Conservation (phyloP, 2,888 invertebrate species). For the Leptinotarsa juncta region DNA sequence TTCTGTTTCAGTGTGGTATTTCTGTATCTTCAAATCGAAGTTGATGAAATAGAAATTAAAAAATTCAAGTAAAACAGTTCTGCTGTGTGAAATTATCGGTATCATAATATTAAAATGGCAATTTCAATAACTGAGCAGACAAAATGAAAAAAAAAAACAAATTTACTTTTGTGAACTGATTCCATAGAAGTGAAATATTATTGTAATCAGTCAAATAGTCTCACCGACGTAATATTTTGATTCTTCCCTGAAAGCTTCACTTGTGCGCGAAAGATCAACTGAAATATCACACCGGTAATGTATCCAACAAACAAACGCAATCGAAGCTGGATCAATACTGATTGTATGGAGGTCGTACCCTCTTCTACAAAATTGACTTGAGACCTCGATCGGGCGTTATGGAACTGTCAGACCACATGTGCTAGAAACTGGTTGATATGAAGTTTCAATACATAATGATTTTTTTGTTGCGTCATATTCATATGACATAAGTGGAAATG, state of each 20-base stretch:
- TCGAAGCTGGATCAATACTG: constrained; percentile 50
- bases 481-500: constrained; percentile 24
- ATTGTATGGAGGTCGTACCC: constrained; percentile 50
- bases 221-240: neutral
- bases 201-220: neutral
- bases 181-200: neutral
- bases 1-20: too few species aligned
- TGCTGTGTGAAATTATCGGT: too few species aligned
- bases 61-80: too few species aligned
- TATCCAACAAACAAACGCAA: constrained; percentile 39
- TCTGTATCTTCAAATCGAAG: too few species aligned
- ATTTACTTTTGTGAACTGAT: too few species aligned
- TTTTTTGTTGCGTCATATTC: constrained; percentile 24
- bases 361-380: constrained; percentile 49
- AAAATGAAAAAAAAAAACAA: too few species aligned
- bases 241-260: neutral
- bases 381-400: constrained; percentile 46
- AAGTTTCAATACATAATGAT: constrained; percentile 27
- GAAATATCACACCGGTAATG: constrained; percentile 12
- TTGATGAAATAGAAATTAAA: too few species aligned
- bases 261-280: neutral
- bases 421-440: constrained; percentile 34
- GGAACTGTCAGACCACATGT: constrained; percentile 35
- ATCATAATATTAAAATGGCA: too few species aligned
- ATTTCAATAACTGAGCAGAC: too few species aligned